Base-by-base conservation (phyloP, 2,888 invertebrate genomes). In the Philonicus albiceps region DNA sequence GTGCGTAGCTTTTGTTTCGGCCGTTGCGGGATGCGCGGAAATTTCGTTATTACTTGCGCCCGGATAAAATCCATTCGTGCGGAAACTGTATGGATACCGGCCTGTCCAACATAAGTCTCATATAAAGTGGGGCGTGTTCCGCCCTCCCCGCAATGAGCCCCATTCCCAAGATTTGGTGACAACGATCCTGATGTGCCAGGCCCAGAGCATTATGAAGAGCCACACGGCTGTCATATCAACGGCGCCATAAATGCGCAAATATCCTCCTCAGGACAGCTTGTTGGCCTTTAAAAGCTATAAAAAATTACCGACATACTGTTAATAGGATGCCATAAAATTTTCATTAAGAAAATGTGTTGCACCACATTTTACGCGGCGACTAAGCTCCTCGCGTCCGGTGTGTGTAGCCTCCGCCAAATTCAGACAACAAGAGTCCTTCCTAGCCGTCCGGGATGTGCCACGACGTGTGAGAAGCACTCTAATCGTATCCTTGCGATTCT, bases 331-430 rank as follows among this genome's bases (percentile, higher is more conserved):
- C 88, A 89, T 89, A 89, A 89, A 89, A 89, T 89, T 88, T 89
- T 89, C 88, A 89, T 89, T 89, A 89, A 89, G 89, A 89, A 89
- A 89, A 89, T 89, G 89, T 89, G 89, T 89, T 89, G 89, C 89
- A 89, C 88, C 87, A 84, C 40, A 84, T 73, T 84, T 84, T 73
- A 73, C 40, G 31, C 84, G 73, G n/a, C 84, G 72, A 72, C 84
- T 84, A 73, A 84, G 40, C 84, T 73, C 83, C 72, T n/a, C n/a
- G n/a, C 43, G 34, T 84, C 43, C 22, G 78, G 16, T 34, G 30
- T 3, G 31, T 27, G n/a, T 74, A 19, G 7, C 16, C 31, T 19
- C 30, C 3, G 27, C 64, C 22, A 74, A 31, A 37, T 34, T n/a
- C n/a, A 74, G 34, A 34, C n/a, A 31, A n/a, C n/a, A n/a, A n/a